Conservation (phyloP, 2,888 invertebrate species). For the Tribolium freemani region DNA sequence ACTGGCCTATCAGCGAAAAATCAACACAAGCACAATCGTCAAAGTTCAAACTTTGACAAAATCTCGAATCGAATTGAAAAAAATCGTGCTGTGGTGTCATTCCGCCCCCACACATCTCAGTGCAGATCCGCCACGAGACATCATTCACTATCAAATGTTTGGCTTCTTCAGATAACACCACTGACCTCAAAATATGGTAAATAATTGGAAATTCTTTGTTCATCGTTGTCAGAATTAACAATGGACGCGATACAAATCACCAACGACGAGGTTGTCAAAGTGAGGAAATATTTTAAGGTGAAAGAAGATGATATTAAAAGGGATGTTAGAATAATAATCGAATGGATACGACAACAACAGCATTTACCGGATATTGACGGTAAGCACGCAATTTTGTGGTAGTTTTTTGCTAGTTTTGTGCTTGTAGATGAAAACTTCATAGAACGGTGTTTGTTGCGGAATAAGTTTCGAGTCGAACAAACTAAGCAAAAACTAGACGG, state of each 20-base stretch:
- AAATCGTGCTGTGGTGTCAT: not conserved
- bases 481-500: slow-evolving; percentile 41
- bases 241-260: slow-evolving; percentile 36
- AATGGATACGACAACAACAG: slow-evolving; percentile 32
- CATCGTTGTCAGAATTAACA: not conserved
- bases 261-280: slow-evolving; percentile 27
- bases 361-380: slow-evolving; percentile 39
- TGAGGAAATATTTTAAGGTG: slow-evolving; percentile 29
- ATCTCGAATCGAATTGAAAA: not conserved
- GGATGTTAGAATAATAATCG: slow-evolving; percentile 24
- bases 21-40: not conserved
- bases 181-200: slow-evolving; percentile 14
- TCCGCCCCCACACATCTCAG: not conserved
- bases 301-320: slow-evolving; percentile 30
- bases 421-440: slow-evolving; percentile 33
- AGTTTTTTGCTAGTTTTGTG: not conserved
- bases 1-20: not conserved
- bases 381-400: not conserved
- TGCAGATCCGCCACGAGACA: not conserved
- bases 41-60: not conserved
- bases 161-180: slow-evolving; percentile 1
- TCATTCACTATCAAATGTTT: not conserved
- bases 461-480: slow-evolving; percentile 39
- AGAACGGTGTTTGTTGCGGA: slow-evolving; percentile 35
- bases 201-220: not conserved